Percentiles rank a stretch among this genome's conserved stretches.
Conservation (phyloP, 2,888 invertebrate genomes). For the Drosophila pullipes region DNA sequence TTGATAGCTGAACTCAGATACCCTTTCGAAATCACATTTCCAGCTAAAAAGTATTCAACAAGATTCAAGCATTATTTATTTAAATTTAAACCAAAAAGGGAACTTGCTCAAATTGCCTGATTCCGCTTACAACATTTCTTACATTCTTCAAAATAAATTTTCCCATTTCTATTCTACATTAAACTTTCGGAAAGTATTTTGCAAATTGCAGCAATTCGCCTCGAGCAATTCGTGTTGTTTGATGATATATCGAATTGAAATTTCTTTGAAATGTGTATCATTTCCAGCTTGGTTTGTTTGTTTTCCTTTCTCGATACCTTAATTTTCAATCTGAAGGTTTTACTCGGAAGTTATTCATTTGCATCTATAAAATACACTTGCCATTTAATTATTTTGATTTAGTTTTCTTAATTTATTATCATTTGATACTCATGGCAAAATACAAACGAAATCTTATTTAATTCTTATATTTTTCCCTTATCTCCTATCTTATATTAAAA, state of each 20-base stretch:
- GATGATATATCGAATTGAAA: neutral
- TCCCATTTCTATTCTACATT: neutral
- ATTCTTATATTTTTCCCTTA: neutral
- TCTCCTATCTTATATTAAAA: neutral
- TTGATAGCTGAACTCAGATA: neutral
- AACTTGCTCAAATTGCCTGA: neutral
- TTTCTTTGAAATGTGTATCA: neutral
- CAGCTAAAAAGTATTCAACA: neutral
- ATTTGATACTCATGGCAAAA: neutral
- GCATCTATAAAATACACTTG: neutral
- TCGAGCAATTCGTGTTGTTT: neutral
- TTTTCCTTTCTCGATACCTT: neutral
- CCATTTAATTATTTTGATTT: neutral
- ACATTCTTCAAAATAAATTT: neutral
- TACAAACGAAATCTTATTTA: neutral
- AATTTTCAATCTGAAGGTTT: neutral
- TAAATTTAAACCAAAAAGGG: neutral
- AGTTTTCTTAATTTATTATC: neutral
- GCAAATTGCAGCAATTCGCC: neutral
- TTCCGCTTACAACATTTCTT: neutral
- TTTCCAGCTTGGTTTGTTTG: neutral
- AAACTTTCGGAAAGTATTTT: neutral
- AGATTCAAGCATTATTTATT: neutral
- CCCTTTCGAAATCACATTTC: neutral
- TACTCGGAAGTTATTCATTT: neutral